Base-by-base conservation (phyloP, 2,888 invertebrate genomes). In the Philopedon plagiatum region DNA sequence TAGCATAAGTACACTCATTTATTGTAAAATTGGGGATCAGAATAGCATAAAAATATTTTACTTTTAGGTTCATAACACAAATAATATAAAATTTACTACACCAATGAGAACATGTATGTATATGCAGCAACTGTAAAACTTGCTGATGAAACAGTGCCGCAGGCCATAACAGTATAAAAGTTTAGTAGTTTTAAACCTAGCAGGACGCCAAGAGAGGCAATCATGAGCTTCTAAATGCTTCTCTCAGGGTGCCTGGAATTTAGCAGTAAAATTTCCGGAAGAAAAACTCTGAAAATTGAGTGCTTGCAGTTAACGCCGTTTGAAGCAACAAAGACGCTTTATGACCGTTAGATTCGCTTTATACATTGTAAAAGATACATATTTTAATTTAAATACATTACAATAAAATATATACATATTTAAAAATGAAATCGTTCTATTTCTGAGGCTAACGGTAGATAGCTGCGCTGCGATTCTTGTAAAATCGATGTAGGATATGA, bases 81-180 rank as follows among this genome's bases (percentile, higher is more conserved):
- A n/a, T n/a, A n/a, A n/a, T n/a, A n/a, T n/a, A n/a, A n/a, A n/a
- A n/a, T 44, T 44, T 18, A 23, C 32, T 13, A 39, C 64, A 34
- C 39, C 54, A 61, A 39, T 49, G 68, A 26, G 54, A 49, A 51
- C 46, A 66, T 58, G 58, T 34, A 66, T 58, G 58, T 66, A 44
- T 66, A 57, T 66, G 58, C 66, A 46, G 56, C 65, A 56, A 54
- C 46, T 60, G 60, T 71, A 65, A 71, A 71, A 71, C 60, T 65
- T 71, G 58, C 56, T 71, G 71, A 71, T 65, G 65, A 65, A 65
- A 58, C 71, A 46, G 66, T 44, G 71, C 66, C 71, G 61, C 65
- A 54, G 63, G 77, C 76, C 64, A 75, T 77, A 76, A 78, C 77
- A 74, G 75, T 77, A 78, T 76, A 78, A 78, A 77, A 78, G 78